These are phyloP conservation scores for Micropoecilia bifurca DNA, from an alignment of 2,797 vertebrate genomes.

Conservation along the genomic window DNA sequence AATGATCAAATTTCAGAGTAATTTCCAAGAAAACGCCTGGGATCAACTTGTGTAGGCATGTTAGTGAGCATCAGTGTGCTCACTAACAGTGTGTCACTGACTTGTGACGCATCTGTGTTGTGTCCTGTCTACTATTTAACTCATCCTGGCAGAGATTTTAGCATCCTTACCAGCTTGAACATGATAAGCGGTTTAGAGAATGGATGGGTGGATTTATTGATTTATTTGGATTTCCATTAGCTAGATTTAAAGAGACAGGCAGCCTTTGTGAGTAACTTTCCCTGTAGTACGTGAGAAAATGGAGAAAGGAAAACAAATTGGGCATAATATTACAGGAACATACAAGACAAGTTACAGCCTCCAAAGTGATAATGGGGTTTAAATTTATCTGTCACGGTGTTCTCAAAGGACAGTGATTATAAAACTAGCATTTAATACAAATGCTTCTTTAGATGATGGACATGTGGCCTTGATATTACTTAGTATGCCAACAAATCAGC, in stretches of 20 bases:
- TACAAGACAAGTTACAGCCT: background rate
- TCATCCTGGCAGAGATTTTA: slow-evolving; percentile 10
- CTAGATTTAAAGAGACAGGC: slow-evolving; percentile 16
- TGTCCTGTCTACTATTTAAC: background rate
- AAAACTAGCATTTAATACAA: slow-evolving; percentile 1
- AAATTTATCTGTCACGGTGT: background rate
- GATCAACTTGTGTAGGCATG: background rate
- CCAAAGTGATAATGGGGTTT: background rate
- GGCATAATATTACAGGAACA: background rate
- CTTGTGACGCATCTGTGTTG: background rate
- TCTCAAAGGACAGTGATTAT: background rate
- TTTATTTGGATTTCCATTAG: slow-evolving; percentile 28
- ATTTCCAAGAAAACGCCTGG: background rate
- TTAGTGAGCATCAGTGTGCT: background rate
- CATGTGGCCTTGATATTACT: background rate
- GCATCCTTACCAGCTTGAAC: background rate
- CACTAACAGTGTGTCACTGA: too few species aligned
- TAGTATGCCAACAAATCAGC: background rate
- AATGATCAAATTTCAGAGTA: background rate
- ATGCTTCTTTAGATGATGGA: background rate
- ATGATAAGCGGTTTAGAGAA: slow-evolving; percentile 21
- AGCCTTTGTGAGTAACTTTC: slow-evolving; percentile 1
- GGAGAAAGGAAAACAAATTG: slow-evolving; percentile 1
- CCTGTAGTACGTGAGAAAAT: background rate
- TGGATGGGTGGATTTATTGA: slow-evolving; percentile 34